Percentiles rank a stretch among this genome's conserved stretches.
Conservation (phyloP, 37 sponge, comb jelly and placozoan genomes). For the Ianthella basta region DNA sequence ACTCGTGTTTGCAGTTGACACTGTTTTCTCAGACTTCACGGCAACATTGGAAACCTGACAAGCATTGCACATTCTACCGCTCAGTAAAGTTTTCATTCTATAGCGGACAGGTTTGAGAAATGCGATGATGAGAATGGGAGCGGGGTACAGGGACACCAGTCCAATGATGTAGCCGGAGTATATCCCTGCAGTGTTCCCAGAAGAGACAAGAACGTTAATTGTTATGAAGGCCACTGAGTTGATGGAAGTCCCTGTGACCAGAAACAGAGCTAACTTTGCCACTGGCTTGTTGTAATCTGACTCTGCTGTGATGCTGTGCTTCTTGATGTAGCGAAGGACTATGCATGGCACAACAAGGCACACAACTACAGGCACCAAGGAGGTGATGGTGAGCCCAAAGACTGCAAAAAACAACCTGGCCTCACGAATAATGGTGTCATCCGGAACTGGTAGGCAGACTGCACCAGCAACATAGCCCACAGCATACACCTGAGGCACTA, state of each 20-base stretch:
- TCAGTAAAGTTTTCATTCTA: too few relatives aligned
- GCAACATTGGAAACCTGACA: too few relatives aligned
- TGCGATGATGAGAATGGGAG: too few relatives aligned
- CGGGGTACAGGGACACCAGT: too few relatives aligned
- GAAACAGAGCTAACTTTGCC: constrained; percentile 6
- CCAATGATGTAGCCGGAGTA: too few relatives aligned
- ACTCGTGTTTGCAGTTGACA: too few relatives aligned
- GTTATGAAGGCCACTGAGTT: neutral
- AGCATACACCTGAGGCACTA: constrained; percentile 3
- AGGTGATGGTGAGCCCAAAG: neutral
- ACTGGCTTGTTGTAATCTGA: neutral
- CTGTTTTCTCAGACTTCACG: too few relatives aligned
- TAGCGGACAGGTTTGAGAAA: too few relatives aligned
- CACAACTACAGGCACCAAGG: neutral
- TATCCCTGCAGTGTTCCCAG: too few relatives aligned
- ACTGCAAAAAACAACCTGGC: neutral
- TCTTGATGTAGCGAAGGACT: neutral
- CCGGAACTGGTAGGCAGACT: neutral
- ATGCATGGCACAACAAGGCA: neutral
- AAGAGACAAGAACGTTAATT: too few relatives aligned
- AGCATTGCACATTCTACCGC: too few relatives aligned
- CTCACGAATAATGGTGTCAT: neutral
- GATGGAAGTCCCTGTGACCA: neutral
- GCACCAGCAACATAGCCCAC: neutral
- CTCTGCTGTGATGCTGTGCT: neutral